These are phyloP conservation scores for Notolepis coatsorum DNA, from an alignment of 2,797 vertebrate genomes.

Conservation along the genomic window DNA sequence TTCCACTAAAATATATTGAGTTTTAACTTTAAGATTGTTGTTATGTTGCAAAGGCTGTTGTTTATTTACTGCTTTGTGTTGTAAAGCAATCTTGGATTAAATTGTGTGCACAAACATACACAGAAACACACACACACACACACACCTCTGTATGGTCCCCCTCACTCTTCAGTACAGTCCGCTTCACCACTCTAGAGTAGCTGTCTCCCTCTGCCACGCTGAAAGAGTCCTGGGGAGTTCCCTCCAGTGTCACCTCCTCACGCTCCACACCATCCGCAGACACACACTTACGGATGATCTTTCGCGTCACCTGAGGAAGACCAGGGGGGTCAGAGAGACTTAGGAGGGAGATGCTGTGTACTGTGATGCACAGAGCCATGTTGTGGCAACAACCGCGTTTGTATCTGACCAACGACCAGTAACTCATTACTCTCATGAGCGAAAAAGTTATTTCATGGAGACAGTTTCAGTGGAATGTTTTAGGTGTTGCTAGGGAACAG, in stretches of 20 bases:
- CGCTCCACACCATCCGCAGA: constrained; percentile 84
- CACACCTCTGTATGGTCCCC: constrained; percentile 89
- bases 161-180: constrained; percentile 89
- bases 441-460: no score
- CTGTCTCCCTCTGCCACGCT: constrained; percentile 77
- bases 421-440: no score
- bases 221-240: constrained; percentile 74
- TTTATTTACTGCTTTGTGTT: no score
- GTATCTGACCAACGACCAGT: no score
- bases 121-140: background rate
- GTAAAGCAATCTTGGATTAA: background rate
- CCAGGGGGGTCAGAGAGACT: constrained; percentile 9
- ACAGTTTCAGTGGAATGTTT: no score
- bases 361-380: no score
- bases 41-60: no score
- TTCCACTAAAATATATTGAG: background rate
- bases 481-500: no score
- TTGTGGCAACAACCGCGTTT: no score
- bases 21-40: background rate
- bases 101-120: background rate
- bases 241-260: constrained; percentile 84
- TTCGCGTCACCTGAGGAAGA: constrained; percentile 86
- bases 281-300: constrained; percentile 85
- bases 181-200: constrained; percentile 88
- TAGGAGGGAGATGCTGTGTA: background rate